Evolutionary conservation across 2,113 vertebrate species (phyloP).

Genomic region (Ceratotherium simum): DNA sequence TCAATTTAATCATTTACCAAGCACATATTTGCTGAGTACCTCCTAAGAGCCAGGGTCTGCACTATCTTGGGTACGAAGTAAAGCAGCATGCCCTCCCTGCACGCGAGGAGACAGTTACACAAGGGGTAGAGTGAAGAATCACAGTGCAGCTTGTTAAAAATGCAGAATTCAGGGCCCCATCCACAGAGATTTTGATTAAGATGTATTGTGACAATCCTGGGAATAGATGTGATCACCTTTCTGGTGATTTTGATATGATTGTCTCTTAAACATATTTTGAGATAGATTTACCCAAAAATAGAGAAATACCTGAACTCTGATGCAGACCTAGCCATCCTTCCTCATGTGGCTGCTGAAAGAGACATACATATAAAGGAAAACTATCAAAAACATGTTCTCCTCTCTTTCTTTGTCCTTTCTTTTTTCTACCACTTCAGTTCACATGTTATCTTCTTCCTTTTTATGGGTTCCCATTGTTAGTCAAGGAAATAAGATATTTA

Average conservation of each 20-base stretch:
- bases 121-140: background rate
- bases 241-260: background rate
- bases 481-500: background rate
- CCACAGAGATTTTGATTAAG: background rate
- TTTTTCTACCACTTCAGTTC: background rate
- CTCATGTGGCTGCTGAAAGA: too few relatives aligned
- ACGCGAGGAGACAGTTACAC: background rate
- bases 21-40: background rate
- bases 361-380: fast-evolving
- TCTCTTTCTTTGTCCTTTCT: fast-evolving
- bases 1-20: background rate
- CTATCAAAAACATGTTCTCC: background rate
- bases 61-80: background rate
- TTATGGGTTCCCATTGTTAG: background rate
- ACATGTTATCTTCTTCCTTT: background rate
- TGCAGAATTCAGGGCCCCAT: background rate
- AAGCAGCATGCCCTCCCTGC: fast-evolving
- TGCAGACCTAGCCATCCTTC: background rate
- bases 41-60: background rate
- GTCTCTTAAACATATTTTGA: background rate
- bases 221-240: background rate
- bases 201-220: background rate
- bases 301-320: background rate
- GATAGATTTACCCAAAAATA: background rate
- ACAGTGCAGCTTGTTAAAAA: background rate